These are phyloP conservation scores for Macrophya alboannulata DNA, from an alignment of 2,888 invertebrate genomes.

Conservation along the genomic window DNA sequence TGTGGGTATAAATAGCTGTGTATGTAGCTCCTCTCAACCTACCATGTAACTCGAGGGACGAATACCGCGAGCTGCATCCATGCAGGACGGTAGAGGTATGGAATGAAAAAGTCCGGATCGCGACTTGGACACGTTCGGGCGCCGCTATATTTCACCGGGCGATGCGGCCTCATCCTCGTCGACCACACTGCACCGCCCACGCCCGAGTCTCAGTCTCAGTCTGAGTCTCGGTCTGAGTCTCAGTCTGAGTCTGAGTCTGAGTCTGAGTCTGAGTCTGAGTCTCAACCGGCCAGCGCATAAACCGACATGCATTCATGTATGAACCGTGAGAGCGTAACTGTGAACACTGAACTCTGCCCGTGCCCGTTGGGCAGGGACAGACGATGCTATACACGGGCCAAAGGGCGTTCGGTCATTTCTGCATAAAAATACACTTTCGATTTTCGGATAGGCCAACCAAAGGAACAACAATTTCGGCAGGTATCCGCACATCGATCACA, in stretches of 20 bases:
- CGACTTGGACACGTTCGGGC: constrained; percentile 52
- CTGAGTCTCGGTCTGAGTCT: constrained; percentile 61
- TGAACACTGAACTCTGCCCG: constrained; percentile 71
- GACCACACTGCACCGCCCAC: constrained; percentile 60
- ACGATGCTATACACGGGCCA: constrained; percentile 64
- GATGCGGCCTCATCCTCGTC: constrained; percentile 49
- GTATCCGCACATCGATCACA: neutral
- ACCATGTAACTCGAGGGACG: neutral
- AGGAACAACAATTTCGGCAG: neutral
- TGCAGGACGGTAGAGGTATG: constrained; percentile 24
- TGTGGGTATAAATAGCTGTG: constrained; percentile 5
- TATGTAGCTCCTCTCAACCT: constrained; percentile 1
- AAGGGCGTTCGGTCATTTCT: constrained; percentile 73
- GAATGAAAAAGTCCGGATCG: constrained; percentile 44
- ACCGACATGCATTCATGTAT: constrained; percentile 71
- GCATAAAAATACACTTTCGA: constrained; percentile 67
- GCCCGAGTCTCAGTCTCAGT: constrained; percentile 60
- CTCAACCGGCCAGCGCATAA: constrained; percentile 64
- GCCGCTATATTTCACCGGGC: constrained; percentile 51
- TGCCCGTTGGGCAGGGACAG: constrained; percentile 63
- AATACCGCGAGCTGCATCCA: constrained; percentile 3
- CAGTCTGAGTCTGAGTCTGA: constrained; percentile 60
- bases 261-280: constrained; percentile 54
- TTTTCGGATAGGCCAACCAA: constrained; percentile 58
- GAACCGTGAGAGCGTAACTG: constrained; percentile 79